Evolutionary conservation across 2,888 invertebrate genomes (phyloP).

Genomic region (Synanthedon myopaeformis): DNA sequence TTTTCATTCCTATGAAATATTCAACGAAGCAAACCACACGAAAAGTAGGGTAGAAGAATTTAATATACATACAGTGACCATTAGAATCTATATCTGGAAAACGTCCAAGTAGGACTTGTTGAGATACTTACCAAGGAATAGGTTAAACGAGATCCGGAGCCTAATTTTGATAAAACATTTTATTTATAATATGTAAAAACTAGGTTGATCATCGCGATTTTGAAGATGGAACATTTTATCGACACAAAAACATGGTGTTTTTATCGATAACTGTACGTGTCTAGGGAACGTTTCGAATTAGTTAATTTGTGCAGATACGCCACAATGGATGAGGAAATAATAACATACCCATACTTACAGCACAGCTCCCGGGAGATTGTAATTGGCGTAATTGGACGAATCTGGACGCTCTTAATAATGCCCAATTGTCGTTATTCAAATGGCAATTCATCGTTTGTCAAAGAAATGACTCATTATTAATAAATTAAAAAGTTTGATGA

Average conservation of each 20-base stretch:
- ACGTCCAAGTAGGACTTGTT: too few species aligned
- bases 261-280: neutral
- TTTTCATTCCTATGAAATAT: too few species aligned
- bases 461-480: conserved; percentile 61
- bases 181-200: too few species aligned
- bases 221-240: neutral
- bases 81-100: too few species aligned
- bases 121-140: too few species aligned
- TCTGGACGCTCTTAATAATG: conserved; percentile 67
- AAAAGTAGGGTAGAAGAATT: too few species aligned
- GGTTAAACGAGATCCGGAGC: too few species aligned
- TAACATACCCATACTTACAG: conserved; percentile 37
- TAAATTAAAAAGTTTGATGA: conserved; percentile 42
- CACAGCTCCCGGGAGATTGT: conserved; percentile 54
- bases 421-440: conserved; percentile 64
- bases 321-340: conserved; percentile 67
- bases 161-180: too few species aligned
- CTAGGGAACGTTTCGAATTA: conserved; percentile 33
- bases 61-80: too few species aligned
- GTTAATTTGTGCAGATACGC: conserved; percentile 66
- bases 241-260: neutral
- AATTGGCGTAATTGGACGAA: conserved; percentile 69
- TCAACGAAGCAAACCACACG: neutral
- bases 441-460: conserved; percentile 62
- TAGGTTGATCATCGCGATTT: too few species aligned